Evolutionary conservation across 2,888 invertebrate species (phyloP).

Genomic region (Pandemis cinnamomeana): DNA sequence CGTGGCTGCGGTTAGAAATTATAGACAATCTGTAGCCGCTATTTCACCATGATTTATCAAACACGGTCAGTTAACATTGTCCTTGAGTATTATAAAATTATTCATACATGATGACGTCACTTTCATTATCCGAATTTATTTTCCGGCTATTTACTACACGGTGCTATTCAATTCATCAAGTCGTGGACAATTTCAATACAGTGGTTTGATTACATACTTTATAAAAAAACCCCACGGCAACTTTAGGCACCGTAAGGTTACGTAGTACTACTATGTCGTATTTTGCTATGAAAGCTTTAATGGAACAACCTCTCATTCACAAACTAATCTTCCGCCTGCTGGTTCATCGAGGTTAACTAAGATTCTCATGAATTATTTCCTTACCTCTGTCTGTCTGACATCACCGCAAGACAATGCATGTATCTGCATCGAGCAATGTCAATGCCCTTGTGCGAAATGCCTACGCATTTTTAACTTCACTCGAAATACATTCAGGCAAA

Average conservation of each 20-base stretch:
- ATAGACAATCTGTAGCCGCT: too few relatives aligned
- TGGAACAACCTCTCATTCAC: constrained; percentile 21
- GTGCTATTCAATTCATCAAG: too few relatives aligned
- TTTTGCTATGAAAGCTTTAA: neutral
- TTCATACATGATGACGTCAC: too few relatives aligned
- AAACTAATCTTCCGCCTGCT: constrained; percentile 1
- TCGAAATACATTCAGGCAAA: neutral
- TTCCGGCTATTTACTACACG: too few relatives aligned
- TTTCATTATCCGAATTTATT: too few relatives aligned
- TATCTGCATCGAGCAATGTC: constrained; percentile 36
- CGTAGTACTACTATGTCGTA: neutral
- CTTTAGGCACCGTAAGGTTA: neutral
- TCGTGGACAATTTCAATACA: too few relatives aligned
- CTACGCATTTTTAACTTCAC: constrained; percentile 24
- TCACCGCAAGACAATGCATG: constrained; percentile 36
- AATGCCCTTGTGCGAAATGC: constrained; percentile 34
- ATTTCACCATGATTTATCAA: too few relatives aligned
- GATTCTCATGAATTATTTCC: constrained; percentile 28
- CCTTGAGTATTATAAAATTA: too few relatives aligned
- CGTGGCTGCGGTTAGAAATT: too few relatives aligned
- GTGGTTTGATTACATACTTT: too few relatives aligned
- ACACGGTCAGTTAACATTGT: too few relatives aligned
- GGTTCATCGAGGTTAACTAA: constrained; percentile 26
- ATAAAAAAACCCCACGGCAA: too few relatives aligned
- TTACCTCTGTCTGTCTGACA: constrained; percentile 9